phyloP scores from a whole-genome alignment of 2,888 invertebrate genomes.

The Tetrapedia diversipes region DNA sequence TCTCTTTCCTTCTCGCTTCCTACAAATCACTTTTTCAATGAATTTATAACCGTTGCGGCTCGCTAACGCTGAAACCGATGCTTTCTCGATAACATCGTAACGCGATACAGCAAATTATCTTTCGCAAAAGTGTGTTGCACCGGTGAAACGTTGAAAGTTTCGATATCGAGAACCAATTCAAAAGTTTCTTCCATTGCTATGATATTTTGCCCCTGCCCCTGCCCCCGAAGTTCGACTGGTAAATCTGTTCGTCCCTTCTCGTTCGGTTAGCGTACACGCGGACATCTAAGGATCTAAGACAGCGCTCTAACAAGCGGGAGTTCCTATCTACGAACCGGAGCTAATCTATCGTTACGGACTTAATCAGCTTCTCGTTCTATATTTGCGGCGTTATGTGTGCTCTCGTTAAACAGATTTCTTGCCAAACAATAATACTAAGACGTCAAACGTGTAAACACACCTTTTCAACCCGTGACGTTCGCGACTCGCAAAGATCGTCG shows the following conservation, averaged over 20 bases:
- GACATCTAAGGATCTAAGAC: conserved; percentile 46
- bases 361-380: neutral
- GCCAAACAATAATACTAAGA: conserved; percentile 35
- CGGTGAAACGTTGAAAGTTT: neutral
- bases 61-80: too few species aligned
- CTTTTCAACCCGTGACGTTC: conserved; percentile 30
- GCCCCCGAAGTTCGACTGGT: neutral
- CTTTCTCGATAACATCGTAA: neutral
- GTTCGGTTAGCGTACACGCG: neutral
- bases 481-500: neutral
- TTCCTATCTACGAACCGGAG: conserved; percentile 51
- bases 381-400: conserved; percentile 35
- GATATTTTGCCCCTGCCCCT: too few species aligned
- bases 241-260: neutral
- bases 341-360: conserved; percentile 42
- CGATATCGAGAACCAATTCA: conserved; percentile 7
- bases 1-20: neutral
- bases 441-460: conserved; percentile 28
- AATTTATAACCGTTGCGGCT: neutral
- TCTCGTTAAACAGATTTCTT: conserved; percentile 29
- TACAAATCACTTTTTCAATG: neutral
- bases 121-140: neutral
- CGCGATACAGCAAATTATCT: neutral
- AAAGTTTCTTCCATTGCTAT: neutral
- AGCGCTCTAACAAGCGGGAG: conserved; percentile 69